phyloP scores from a whole-genome alignment of 2,797 vertebrate genomes.

The Alca torda region DNA sequence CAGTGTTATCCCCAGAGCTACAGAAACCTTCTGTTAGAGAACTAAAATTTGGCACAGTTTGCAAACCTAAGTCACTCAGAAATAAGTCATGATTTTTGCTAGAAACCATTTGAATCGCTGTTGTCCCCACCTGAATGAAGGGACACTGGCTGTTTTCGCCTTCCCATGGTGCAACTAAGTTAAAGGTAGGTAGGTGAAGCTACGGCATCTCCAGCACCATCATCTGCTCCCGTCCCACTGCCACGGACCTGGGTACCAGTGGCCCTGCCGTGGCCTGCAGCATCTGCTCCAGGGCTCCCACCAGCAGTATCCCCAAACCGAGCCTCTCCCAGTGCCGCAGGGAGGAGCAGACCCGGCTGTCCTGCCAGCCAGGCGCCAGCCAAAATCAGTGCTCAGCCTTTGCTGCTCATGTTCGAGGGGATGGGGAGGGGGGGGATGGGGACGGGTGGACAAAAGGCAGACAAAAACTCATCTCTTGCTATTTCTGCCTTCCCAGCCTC shows the following conservation, averaged over 20 bases:
- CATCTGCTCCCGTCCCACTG: neutral
- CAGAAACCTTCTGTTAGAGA: neutral
- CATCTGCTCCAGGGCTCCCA: neutral
- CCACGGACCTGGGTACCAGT: neutral
- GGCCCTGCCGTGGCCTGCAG: neutral
- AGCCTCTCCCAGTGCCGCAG: fast-evolving
- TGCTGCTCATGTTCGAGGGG: neutral
- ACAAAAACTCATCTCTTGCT: neutral
- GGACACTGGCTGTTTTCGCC: neutral
- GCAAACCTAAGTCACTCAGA: neutral
- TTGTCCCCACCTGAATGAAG: neutral
- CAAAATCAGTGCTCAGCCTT: neutral
- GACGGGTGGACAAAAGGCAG: neutral
- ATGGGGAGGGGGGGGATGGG: too few species aligned
- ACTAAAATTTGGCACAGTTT: neutral
- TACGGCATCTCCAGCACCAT: neutral
- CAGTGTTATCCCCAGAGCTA: fast-evolving
- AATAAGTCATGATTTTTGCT: neutral
- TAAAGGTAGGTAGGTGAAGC: neutral
- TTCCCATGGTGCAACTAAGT: neutral
- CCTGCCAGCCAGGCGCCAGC: neutral
- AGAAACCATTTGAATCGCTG: neutral
- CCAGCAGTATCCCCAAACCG: neutral
- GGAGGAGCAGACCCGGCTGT: neutral
- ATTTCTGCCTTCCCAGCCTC: neutral